Conservation (phyloP, 2,113 vertebrate species). For the Rhynchopsitta pachyrhyncha region DNA sequence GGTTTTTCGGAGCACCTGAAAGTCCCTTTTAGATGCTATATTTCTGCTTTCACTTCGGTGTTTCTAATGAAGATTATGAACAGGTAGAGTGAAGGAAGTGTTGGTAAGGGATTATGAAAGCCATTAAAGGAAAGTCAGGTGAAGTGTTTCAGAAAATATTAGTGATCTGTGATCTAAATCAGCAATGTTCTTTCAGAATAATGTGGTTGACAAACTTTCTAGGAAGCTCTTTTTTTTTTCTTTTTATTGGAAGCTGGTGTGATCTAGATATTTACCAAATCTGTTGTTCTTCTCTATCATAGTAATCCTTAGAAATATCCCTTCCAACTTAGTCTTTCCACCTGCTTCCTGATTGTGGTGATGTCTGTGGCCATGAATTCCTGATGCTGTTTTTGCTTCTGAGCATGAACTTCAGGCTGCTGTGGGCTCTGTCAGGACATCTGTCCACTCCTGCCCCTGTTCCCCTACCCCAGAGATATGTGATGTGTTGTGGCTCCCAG, state of each 20-base stretch:
- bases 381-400: neutral
- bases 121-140: neutral
- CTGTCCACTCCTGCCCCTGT: neutral
- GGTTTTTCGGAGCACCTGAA: neutral
- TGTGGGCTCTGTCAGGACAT: neutral
- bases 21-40: neutral
- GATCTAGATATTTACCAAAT: neutral
- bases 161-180: neutral
- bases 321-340: neutral
- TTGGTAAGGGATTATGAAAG: neutral
- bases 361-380: neutral
- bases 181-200: neutral
- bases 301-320: neutral
- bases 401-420: neutral
- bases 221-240: neutral
- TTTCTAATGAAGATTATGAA: neutral
- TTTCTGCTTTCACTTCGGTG: neutral
- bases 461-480: neutral
- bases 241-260: neutral
- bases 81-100: neutral
- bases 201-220: neutral
- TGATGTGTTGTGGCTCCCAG: neutral
- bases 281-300: neutral
- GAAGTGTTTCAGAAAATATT: neutral
- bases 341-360: neutral